Conservation (phyloP, 2,113 vertebrate genomes). For the Sorex araneus region DNA sequence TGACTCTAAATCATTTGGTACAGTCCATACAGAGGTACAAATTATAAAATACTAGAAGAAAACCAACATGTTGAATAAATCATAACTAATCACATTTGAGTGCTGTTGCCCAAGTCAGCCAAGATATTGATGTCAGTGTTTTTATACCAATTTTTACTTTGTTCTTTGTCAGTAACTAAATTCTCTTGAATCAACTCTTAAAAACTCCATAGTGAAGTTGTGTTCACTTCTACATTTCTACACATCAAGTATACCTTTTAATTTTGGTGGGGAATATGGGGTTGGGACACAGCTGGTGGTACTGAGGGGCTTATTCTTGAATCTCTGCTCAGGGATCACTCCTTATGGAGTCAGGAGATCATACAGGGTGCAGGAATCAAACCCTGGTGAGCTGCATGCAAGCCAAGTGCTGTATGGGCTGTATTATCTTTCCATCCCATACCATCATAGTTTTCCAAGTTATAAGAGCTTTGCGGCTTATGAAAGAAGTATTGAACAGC, state of each 20-base stretch:
- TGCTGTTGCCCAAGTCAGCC: not conserved
- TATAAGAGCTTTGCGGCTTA: not conserved
- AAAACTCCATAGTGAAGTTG: not conserved
- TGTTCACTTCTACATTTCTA: not conserved
- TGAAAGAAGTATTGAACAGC: not conserved
- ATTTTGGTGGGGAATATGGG: too few species aligned
- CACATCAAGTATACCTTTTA: too few species aligned
- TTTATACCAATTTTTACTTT: not conserved
- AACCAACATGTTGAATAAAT: not conserved
- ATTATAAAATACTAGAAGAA: constrained; percentile 5
- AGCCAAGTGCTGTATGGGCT: too few species aligned
- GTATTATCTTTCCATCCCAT: too few species aligned
- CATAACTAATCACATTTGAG: not conserved
- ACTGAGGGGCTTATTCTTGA: too few species aligned
- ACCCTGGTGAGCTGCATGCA: too few species aligned
- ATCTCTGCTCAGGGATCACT: too few species aligned
- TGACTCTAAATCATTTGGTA: constrained; percentile 11
- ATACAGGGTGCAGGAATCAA: too few species aligned
- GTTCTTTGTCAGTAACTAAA: not conserved
- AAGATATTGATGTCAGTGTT: not conserved
- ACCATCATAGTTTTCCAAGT: not conserved
- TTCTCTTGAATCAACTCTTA: not conserved
- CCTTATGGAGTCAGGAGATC: too few species aligned
- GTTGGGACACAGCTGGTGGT: too few species aligned
- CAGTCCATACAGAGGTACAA: not conserved